Evolutionary conservation across 2,797 vertebrate genomes (phyloP).

Genomic region (Pseudocheirus occidentalis): DNA sequence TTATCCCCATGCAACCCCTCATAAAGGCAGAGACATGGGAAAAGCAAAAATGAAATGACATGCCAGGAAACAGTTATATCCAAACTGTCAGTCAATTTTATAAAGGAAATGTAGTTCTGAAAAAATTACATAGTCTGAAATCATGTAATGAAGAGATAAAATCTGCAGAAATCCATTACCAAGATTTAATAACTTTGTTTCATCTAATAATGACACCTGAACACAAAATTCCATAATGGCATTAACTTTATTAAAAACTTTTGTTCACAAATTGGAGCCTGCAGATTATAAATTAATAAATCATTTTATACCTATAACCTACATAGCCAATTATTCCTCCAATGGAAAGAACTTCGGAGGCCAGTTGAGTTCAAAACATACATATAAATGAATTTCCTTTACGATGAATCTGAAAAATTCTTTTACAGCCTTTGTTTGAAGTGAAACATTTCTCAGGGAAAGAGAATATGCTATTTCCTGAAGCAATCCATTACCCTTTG

Average conservation of each 20-base stretch:
- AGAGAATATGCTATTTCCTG: neutral
- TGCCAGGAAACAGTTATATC: neutral
- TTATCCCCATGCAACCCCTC: neutral
- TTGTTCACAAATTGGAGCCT: neutral
- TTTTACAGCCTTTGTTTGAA: neutral
- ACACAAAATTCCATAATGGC: neutral
- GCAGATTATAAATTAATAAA: neutral
- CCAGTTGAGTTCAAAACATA: neutral
- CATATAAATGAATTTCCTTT: neutral
- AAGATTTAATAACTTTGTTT: neutral
- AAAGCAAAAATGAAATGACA: neutral
- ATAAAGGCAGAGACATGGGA: neutral
- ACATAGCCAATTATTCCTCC: neutral
- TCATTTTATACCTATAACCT: neutral
- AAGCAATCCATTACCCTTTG: neutral
- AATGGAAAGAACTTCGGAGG: neutral
- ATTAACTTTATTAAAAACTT: neutral
- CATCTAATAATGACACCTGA: neutral
- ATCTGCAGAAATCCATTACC: neutral
- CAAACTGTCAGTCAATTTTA: neutral
- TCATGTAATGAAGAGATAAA: neutral
- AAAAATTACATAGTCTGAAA: neutral
- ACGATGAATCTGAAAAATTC: neutral
- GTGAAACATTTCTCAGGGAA: neutral
- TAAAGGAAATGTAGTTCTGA: neutral